Base-by-base conservation (phyloP, 1,140 invertebrate species). In the Elymnias hypermnestra region DNA sequence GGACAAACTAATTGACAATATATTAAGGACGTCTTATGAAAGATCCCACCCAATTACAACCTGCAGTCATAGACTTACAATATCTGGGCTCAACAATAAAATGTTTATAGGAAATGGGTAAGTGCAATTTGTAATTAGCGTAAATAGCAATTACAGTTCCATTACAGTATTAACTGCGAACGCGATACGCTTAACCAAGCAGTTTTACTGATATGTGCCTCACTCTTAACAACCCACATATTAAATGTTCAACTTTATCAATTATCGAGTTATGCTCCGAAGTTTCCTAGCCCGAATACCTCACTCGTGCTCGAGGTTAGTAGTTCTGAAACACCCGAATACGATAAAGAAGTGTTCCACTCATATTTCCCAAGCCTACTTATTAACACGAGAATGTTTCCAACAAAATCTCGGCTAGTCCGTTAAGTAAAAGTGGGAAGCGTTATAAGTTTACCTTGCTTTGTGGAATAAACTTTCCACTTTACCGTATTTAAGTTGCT, bases 171-270 rank as follows among this genome's bases (percentile, higher is more conserved):
- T 9, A n/a, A 2, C 15, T 29, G 26, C 19, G 19, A 21, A 21
- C 19, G 19, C 3, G 19, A 6, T 21, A 6, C 19, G 29, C 29
- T 1, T 2, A 33, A 14, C 29, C 14, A 33, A 29, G 26, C 26
- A 29, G 26, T 33, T 33, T 33, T 33, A 22, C 12, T 25, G 33
- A 44, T 44, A 39, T 44, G 18, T 2, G 14, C 14, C 14, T 14
- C 25, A 7, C 26, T 10, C 18, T 22, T 15, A 17, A 14, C 25
- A 44, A 12, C 33, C 4, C 21, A 37, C 15, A 51, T 51, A 39
- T 39, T 44, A 44, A 39, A 39, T 31, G 48, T 31, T 51, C 18
- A 51, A 51, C 48, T 51, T 51, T 43, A 51, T 51, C 40, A 51
- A 51, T 51, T 44, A 51, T 39, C 35, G 26, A 17, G 41, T 44